These are phyloP conservation scores for Hippocampus kuda DNA, from an alignment of 2,797 vertebrate genomes.

Conservation along the genomic window DNA sequence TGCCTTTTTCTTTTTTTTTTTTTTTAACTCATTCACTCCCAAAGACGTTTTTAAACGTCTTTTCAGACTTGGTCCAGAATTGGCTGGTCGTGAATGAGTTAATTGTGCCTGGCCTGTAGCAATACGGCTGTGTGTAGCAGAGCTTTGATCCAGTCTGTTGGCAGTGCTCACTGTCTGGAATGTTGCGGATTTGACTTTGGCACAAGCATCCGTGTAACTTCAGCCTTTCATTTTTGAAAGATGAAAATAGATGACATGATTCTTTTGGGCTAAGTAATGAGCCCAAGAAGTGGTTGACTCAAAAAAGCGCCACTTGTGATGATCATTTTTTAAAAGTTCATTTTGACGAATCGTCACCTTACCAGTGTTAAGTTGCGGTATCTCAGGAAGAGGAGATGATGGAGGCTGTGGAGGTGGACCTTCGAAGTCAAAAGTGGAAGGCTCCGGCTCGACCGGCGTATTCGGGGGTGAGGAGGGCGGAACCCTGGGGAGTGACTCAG, in stretches of 20 bases:
- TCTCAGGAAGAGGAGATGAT: conserved; percentile 38
- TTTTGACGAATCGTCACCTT: conserved; percentile 9
- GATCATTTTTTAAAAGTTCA: neutral
- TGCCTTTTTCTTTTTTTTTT: neutral
- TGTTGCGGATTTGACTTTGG: conserved; percentile 22
- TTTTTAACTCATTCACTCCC: no score
- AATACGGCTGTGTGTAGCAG: conserved; percentile 27
- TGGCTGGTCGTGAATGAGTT: no score
- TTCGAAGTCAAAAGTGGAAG: conserved; percentile 35
- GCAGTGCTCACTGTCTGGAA: conserved; percentile 15
- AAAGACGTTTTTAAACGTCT: no score
- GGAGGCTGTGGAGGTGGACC: conserved; percentile 28
- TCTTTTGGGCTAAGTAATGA: conserved; percentile 15
- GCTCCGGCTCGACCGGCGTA: conserved; percentile 26
- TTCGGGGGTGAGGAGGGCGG: conserved; percentile 22
- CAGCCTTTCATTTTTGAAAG: conserved; percentile 16
- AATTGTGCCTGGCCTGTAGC: conserved; percentile 29
- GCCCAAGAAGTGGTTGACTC: conserved; percentile 2
- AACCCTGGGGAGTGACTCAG: conserved; percentile 23
- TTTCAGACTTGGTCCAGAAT: no score
- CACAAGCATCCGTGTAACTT: conserved; percentile 19
- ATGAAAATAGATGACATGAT: conserved; percentile 17
- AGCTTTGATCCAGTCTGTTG: conserved; percentile 23
- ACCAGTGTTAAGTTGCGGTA: conserved; percentile 52
- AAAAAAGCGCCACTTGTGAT: neutral